phyloP scores from a whole-genome alignment of 2,113 vertebrate species.

The Plestiodon gilberti region DNA sequence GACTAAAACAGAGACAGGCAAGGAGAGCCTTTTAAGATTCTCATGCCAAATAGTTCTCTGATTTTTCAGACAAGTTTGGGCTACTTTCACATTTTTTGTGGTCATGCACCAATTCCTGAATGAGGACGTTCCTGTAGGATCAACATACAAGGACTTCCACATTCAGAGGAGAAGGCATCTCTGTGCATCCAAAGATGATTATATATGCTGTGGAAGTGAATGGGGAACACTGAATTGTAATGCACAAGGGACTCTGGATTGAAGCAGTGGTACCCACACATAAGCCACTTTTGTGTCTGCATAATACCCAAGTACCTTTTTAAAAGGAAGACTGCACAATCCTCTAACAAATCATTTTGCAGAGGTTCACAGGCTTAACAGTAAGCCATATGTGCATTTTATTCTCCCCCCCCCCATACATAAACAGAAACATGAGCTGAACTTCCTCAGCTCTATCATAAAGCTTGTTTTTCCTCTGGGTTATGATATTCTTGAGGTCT shows the following conservation, averaged over 20 bases:
- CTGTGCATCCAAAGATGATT: not conserved
- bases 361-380: not conserved
- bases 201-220: not conserved
- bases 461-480: not conserved
- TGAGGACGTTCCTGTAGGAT: not conserved
- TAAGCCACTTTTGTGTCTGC: not conserved
- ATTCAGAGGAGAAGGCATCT: not conserved
- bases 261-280: not conserved
- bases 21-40: not conserved
- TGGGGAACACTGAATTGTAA: not conserved
- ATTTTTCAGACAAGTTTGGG: not conserved
- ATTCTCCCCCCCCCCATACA: not conserved
- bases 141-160: not conserved
- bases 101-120: not conserved
- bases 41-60: not conserved
- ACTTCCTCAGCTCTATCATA: not conserved
- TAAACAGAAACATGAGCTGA: not conserved
- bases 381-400: not conserved
- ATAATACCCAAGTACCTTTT: not conserved
- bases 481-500: not conserved
- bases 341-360: not conserved
- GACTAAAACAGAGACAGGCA: not conserved
- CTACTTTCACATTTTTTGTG: not conserved
- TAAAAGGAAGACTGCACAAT: not conserved
- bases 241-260: not conserved